These are phyloP conservation scores for Drosophila differens DNA, from an alignment of 2,888 invertebrate species.

Conservation along the genomic window DNA sequence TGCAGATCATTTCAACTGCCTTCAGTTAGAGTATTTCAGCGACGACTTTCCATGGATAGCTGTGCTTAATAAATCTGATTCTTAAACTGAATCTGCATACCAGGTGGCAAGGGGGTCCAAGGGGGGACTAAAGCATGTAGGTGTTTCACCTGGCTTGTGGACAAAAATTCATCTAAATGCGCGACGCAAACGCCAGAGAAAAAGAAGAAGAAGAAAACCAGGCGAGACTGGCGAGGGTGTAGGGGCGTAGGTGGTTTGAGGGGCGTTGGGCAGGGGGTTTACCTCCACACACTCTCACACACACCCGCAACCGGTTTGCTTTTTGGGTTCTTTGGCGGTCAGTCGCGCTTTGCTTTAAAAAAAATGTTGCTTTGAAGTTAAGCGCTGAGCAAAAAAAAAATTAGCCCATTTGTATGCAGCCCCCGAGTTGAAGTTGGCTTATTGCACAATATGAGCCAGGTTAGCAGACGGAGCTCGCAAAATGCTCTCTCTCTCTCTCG, in stretches of 20 bases:
- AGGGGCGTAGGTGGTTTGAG: constrained; percentile 2
- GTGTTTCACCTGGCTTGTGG: constrained; percentile 70
- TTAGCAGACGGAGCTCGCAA: constrained; percentile 44
- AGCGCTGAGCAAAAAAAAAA: constrained; percentile 44
- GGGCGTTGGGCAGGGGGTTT: neutral
- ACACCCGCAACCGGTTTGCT: constrained; percentile 72
- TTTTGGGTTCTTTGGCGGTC: constrained; percentile 73
- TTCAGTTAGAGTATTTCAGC: neutral
- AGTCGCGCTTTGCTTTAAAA: constrained; percentile 53
- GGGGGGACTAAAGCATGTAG: constrained; percentile 59
- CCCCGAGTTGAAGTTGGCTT: constrained; percentile 65
- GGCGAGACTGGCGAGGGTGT: neutral
- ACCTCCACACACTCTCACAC: constrained; percentile 14
- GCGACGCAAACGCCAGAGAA: constrained; percentile 59
- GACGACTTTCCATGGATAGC: neutral
- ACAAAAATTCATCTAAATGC: constrained; percentile 77
- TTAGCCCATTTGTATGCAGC: constrained; percentile 77
- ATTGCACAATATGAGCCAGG: constrained; percentile 74
- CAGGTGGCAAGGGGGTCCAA: neutral
- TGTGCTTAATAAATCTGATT: constrained; percentile 17
- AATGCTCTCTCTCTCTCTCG: constrained; percentile 64
- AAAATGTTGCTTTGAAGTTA: constrained; percentile 48
- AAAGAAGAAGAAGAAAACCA: neutral
- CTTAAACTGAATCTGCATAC: constrained; percentile 67
- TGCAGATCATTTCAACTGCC: neutral